Base-by-base conservation (phyloP, 1,140 invertebrate genomes). In the Phymastichus coffea region DNA sequence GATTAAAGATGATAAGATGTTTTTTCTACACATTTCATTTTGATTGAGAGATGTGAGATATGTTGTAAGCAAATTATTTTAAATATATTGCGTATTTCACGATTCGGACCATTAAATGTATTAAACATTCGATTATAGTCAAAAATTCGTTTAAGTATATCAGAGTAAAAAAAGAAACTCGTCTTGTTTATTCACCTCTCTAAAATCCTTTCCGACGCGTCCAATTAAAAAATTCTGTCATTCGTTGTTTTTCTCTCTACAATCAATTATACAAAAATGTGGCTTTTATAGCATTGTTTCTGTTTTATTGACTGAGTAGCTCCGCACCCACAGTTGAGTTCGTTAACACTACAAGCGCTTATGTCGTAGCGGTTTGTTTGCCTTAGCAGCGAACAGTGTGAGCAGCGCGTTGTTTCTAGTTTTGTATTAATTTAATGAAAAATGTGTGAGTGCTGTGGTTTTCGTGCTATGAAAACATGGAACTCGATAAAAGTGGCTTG, bases 401-500 rank as follows among this genome's bases (percentile, higher is more conserved):
- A 61, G 43, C 33, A 30, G 25, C 8, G 12, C 10, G 41, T 22
- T 33, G 33, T 40, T 55, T 54, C 28, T 6, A 33, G 28, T 12
- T 33, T 12, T 33, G 6, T 33, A 7, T 12, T 33, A 33, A 33
- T 6, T 33, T 7, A 33, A 33, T 7, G 6, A 7, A 33, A 7
- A 33, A 7, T 33, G 6, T 33, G 6, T 7, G 12, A 33, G 28
- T 7, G 12, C 6, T 33, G 28, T 33, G 6, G 28, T 7, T 12
- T 33, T 33, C 12, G 6, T 12, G 12, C 28, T 33, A 33, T 6
- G 6, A 33, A 33, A 33, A 33, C 12, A 12, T 6, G 28, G 6
- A 33, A 33, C 28, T 40, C 43, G 52, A 47, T 41, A 56, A 75
- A 75, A 73, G 68, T 67, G 26, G 73, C 69, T 54, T 74, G 73